phyloP scores from a whole-genome alignment of 2,797 vertebrate genomes.

The Peromyscus aztecus region DNA sequence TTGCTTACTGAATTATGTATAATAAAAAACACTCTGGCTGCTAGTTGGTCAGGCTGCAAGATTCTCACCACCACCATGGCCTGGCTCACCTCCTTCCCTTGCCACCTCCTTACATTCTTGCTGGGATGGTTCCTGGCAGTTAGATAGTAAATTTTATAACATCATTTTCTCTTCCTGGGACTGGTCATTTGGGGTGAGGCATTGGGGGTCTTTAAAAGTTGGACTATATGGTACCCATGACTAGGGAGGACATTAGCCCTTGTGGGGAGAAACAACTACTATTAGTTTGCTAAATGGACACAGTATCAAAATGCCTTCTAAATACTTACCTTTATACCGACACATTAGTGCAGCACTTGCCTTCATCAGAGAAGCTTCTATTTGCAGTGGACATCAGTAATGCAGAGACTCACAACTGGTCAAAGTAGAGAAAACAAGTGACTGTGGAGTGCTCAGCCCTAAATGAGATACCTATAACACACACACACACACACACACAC shows the following conservation, averaged over 20 bases:
- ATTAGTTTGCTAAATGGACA: background rate
- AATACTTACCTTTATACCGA: background rate
- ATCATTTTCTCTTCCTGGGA: background rate
- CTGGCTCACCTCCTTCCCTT: too few species aligned
- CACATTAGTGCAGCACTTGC: background rate
- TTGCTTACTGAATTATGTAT: too few species aligned
- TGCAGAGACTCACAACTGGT: background rate
- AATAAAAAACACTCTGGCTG: too few species aligned
- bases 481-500: background rate
- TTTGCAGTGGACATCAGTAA: background rate
- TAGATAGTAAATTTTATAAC: background rate
- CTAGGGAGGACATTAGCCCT: background rate
- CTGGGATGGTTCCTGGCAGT: too few species aligned
- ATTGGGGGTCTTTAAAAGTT: background rate
- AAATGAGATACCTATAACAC: background rate
- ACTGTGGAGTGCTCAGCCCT: background rate
- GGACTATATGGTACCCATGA: background rate
- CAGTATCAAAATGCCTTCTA: background rate
- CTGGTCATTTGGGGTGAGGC: background rate
- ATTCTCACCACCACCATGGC: too few species aligned
- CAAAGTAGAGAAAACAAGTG: background rate
- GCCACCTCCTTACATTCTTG: too few species aligned
- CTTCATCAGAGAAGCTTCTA: background rate
- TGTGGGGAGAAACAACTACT: background rate
- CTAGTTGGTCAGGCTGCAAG: too few species aligned